Percentiles rank a stretch among this genome's conserved stretches.
phyloP scores from a whole-genome alignment of 2,113 vertebrate genomes.

The Syngnathus typhle region DNA sequence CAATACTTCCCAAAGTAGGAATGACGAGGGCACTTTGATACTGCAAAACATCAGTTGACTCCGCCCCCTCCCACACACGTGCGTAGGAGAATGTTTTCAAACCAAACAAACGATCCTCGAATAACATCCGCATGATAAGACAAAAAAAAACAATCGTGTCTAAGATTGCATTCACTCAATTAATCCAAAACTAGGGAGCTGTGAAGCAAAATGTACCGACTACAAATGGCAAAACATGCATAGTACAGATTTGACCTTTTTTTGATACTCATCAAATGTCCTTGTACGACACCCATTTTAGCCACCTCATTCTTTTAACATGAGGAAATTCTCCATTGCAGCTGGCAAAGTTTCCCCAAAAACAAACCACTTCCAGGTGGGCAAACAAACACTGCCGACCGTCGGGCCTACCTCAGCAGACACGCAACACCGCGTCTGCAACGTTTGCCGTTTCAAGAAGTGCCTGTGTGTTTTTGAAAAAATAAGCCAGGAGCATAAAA shows the following conservation, averaged over 20 bases:
- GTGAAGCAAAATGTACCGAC: neutral
- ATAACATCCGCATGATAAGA: neutral
- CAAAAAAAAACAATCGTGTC: neutral
- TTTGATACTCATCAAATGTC: neutral
- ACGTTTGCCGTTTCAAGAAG: slow-evolving; percentile 31
- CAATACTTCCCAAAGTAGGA: slow-evolving; percentile 34
- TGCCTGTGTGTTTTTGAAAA: slow-evolving; percentile 34
- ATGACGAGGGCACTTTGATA: slow-evolving; percentile 46
- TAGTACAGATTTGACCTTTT: neutral
- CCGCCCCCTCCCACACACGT: neutral
- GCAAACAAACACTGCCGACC: slow-evolving; percentile 60
- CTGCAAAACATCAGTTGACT: slow-evolving; percentile 11
- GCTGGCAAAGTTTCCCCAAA: slow-evolving; percentile 40
- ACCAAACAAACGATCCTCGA: neutral
- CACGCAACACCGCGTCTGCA: slow-evolving; percentile 3
- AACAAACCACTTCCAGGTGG: slow-evolving; percentile 67
- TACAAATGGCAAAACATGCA: neutral
- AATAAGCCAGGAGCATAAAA: slow-evolving; percentile 50
- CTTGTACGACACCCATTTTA: neutral
- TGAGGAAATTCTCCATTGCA: slow-evolving; percentile 22
- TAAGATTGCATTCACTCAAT: neutral
- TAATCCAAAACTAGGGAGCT: neutral
- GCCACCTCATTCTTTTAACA: slow-evolving; percentile 20
- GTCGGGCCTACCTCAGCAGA: slow-evolving; percentile 1
- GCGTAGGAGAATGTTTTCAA: slow-evolving; percentile 7